Conservation (phyloP, 2,888 invertebrate genomes). For the Linyphia triangularis region DNA sequence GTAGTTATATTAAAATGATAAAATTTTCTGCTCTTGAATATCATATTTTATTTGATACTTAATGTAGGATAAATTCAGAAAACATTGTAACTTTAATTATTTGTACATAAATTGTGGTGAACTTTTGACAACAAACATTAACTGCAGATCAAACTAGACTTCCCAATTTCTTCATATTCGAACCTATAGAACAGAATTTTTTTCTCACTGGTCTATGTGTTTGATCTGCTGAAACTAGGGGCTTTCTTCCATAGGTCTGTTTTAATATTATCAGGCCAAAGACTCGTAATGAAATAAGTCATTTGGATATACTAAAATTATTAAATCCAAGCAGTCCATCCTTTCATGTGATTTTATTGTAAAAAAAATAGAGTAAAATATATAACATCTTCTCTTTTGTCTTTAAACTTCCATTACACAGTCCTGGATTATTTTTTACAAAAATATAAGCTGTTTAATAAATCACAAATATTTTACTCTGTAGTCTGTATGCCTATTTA, state of each 20-base stretch:
- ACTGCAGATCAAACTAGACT: not conserved
- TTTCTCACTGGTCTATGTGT: not conserved
- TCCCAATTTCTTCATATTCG: not conserved
- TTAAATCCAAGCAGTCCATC: not conserved
- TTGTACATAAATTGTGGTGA: not conserved
- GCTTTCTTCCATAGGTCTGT: not conserved
- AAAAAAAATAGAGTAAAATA: no score
- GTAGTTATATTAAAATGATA: not conserved
- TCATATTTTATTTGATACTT: not conserved
- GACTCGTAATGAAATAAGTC: not conserved
- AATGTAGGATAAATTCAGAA: not conserved
- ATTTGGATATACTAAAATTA: no score
- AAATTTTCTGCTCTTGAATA: not conserved
- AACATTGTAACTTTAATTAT: not conserved
- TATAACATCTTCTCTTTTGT: no score
- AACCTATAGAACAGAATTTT: not conserved
- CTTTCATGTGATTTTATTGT: not conserved
- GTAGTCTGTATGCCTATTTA: not conserved
- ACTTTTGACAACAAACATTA: not conserved
- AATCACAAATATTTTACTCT: not conserved
- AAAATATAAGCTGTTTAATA: not conserved
- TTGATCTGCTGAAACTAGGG: not conserved
- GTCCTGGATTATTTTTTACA: no score
- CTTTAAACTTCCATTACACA: no score
- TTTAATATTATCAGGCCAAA: not conserved